phyloP scores from a whole-genome alignment of 2,113 vertebrate genomes.

The Neoarius graeffei region DNA sequence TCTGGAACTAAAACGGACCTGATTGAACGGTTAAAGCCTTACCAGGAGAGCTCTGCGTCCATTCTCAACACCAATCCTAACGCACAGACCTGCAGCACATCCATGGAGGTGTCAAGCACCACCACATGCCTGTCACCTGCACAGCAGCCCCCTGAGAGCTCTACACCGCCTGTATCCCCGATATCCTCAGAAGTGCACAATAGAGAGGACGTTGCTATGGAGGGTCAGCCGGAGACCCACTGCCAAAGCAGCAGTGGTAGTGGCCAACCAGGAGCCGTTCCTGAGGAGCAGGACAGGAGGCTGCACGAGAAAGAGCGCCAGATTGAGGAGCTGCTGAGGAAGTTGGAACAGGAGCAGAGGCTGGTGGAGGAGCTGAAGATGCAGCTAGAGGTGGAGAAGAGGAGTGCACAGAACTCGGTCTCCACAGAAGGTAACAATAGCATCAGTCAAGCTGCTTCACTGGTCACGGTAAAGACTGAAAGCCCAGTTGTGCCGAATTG shows the following conservation, averaged over 20 bases:
- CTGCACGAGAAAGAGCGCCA: constrained; percentile 96
- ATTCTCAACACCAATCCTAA: constrained; percentile 26
- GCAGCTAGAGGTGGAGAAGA: constrained; percentile 94
- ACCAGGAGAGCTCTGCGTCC: constrained; percentile 77
- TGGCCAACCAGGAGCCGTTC: constrained; percentile 61
- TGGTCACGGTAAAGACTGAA: constrained; percentile 65
- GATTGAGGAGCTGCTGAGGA: constrained; percentile 92
- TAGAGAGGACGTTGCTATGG: constrained; percentile 71
- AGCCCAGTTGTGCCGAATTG: constrained; percentile 62
- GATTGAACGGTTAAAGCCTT: constrained; percentile 91
- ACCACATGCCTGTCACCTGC: constrained; percentile 52
- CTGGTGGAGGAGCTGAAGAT: constrained; percentile 94
- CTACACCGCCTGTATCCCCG: constrained; percentile 86
- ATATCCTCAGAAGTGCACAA: constrained; percentile 73
- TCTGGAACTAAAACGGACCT: constrained; percentile 97
- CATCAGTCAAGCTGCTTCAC: constrained; percentile 37
- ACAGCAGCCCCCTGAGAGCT: constrained; percentile 68
- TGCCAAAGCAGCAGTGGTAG: constrained; percentile 61
- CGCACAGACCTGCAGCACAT: constrained; percentile 51
- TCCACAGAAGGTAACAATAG: constrained; percentile 17
- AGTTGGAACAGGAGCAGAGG: constrained; percentile 94
- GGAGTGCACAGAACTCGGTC: constrained; percentile 62
- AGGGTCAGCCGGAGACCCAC: constrained; percentile 69
- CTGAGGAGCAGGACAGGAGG: constrained; percentile 85
- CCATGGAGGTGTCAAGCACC: constrained; percentile 68